Conservation (phyloP, 2,797 vertebrate species). For the Melanotaenia maccullochi region DNA sequence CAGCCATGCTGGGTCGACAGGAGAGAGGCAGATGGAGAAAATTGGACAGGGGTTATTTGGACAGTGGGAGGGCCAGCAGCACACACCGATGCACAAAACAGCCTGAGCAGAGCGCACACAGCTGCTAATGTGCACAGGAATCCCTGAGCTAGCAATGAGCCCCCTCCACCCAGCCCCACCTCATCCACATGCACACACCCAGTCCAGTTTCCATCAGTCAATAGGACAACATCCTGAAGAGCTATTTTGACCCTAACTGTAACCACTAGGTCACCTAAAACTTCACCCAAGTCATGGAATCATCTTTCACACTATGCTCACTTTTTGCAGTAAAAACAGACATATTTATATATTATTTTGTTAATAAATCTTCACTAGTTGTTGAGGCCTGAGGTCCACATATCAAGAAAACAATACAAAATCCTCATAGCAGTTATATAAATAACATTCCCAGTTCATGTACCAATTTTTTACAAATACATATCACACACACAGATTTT, state of each 20-base stretch:
- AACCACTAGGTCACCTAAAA: neutral
- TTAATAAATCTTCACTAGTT: too few relatives aligned
- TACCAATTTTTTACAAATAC: too few relatives aligned
- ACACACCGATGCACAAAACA: conserved; percentile 40
- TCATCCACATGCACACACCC: conserved; percentile 26
- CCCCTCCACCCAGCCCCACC: conserved; percentile 38
- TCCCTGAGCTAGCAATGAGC: conserved; percentile 76
- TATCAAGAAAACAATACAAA: too few relatives aligned
- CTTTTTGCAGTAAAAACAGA: too few relatives aligned
- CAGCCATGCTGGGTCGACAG: conserved; percentile 65
- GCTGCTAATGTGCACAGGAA: conserved; percentile 80
- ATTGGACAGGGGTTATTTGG: conserved; percentile 38
- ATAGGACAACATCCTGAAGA: neutral
- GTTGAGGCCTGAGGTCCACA: too few relatives aligned
- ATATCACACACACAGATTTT: neutral
- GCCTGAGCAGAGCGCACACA: conserved; percentile 49
- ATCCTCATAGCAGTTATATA: too few relatives aligned
- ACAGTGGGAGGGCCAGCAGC: conserved; percentile 27
- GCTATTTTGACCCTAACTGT: neutral
- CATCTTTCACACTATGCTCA: too few relatives aligned
- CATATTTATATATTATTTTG: too few relatives aligned
- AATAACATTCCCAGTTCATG: too few relatives aligned
- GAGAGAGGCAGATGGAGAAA: conserved; percentile 30
- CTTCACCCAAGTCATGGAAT: too few relatives aligned
- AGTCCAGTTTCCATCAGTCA: neutral